phyloP scores from a whole-genome alignment of 2,113 vertebrate species.

The Pterocles burchelli region DNA sequence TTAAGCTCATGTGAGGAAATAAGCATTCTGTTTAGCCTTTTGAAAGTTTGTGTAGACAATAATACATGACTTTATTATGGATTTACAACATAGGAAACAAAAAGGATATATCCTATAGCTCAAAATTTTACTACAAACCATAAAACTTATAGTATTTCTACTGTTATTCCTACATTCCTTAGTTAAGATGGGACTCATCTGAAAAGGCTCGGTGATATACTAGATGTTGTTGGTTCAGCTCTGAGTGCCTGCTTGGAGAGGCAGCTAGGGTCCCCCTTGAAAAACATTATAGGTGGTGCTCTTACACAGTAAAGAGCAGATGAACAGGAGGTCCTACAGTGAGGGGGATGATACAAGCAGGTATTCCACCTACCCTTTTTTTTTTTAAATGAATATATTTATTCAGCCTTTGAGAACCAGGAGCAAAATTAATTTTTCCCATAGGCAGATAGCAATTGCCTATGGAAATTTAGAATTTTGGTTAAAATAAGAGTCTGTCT shows the following conservation, averaged over 20 bases:
- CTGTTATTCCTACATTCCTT: not conserved
- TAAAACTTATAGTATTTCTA: not conserved
- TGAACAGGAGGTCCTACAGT: not conserved
- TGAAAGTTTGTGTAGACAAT: not conserved
- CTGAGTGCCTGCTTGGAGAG: not conserved
- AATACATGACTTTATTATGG: not conserved
- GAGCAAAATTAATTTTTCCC: not conserved
- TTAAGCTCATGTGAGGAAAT: not conserved
- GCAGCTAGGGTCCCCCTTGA: not conserved
- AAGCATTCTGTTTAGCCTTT: not conserved
- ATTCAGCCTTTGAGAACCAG: not conserved
- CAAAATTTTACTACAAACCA: not conserved
- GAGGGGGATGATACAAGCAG: not conserved
- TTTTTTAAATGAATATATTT: not conserved
- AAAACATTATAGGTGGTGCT: not conserved
- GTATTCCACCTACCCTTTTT: fast-evolving
- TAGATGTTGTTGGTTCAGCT: not conserved
- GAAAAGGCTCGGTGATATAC: not conserved
- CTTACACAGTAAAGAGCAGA: not conserved
- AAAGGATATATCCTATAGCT: not conserved
- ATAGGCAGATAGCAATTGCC: not conserved
- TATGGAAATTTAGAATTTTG: not conserved
- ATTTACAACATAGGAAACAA: not conserved
- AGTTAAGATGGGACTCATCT: not conserved
- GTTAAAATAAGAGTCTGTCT: not conserved